Evolutionary conservation across 2,113 vertebrate genomes (phyloP).

Genomic region (Baryphthengus martii): DNA sequence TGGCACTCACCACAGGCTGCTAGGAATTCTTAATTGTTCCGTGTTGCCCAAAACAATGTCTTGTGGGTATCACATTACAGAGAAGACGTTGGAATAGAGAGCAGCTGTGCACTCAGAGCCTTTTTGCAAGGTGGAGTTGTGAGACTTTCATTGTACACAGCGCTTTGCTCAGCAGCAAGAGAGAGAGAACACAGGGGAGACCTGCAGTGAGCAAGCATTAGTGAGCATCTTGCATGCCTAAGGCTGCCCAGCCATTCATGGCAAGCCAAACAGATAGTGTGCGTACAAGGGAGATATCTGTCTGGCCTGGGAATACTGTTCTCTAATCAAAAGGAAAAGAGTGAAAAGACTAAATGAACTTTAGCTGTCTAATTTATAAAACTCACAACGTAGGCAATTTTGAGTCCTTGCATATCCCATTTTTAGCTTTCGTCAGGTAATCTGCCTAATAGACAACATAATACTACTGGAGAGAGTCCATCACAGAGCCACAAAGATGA

Average conservation of each 20-base stretch:
- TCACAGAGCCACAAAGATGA: no score
- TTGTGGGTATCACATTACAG: background rate
- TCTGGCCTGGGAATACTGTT: background rate
- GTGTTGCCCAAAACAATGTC: background rate
- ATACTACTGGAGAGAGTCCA: no score
- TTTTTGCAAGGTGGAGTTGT: background rate
- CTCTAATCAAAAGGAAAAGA: background rate
- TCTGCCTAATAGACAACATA: background rate
- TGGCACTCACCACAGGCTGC: background rate
- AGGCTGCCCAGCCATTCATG: background rate
- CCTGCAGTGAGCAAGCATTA: background rate
- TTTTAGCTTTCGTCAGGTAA: background rate
- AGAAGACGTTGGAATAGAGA: background rate
- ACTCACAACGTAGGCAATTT: background rate
- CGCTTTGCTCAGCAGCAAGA: background rate
- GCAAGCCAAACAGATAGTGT: background rate
- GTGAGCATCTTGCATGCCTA: background rate
- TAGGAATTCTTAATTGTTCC: background rate
- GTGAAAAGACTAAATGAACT: background rate
- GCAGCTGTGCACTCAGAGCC: background rate
- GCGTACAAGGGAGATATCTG: background rate
- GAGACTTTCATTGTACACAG: background rate
- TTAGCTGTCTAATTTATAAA: background rate
- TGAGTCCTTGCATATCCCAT: rapidly evolving
- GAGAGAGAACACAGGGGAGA: background rate